Base-by-base conservation (phyloP, 2,888 invertebrate genomes). In the Ophion obscuratus region DNA sequence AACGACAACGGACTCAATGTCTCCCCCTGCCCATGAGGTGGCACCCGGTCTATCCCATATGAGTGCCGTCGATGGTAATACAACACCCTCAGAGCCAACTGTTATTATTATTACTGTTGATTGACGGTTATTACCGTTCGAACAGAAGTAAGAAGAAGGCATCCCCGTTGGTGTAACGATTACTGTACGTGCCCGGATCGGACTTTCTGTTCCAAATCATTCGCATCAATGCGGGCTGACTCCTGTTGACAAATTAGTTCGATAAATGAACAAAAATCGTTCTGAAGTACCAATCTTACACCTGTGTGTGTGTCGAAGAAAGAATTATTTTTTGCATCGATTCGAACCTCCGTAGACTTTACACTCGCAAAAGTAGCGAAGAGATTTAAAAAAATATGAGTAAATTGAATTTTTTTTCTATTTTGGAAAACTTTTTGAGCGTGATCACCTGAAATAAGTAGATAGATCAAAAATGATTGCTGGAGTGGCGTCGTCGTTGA, bases 381-480 rank as follows among this genome's bases (percentile, higher is more conserved):
- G 47, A 47, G 14, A 47, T n/a, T n/a, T 10, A 10, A 14, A 14
- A 47, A 11, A 20, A 24, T 61, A 61, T 6, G 61, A 61, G 61
- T 61, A 61, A n/a, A 9, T 10, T 20, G 61, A 2, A 61, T 20
- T 24, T 61, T 4, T 0, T 5, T n/a, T 20, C 2, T 9, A 9
- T 61, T 20, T 20, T 7, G 20, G 20, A 61, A 5, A 14, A 47
- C 24, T 2, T 47, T 59, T 17, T 70, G 31, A 76, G 53, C 31
- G 85, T 59, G 61, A 83, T 88, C 90, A 94, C 94, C 93, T 95
- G 89, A 96, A 96, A 91, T 96, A 96, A 31, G 95, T 94, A 5
- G 96, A 96, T 31, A 97, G 93, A 90, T 97, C 97, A 7, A 97
- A 93, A 71, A 97, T 94, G 90, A 95, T 96, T 0, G 95, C 94